Base-by-base conservation (phyloP, 2,113 vertebrate species). In the Lonchura striata region DNA sequence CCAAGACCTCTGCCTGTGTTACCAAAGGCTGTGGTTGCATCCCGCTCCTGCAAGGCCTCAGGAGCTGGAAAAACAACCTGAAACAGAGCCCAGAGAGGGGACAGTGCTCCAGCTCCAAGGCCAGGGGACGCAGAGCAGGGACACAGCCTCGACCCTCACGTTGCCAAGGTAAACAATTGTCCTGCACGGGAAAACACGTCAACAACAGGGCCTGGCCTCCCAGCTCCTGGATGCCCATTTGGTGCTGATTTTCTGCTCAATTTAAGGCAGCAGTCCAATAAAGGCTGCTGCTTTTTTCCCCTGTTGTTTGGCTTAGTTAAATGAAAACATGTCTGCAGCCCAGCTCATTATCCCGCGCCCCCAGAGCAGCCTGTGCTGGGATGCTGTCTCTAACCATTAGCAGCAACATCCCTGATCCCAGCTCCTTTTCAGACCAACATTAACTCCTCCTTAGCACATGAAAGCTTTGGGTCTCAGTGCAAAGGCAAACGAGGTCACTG, bases 161-260 rank as follows among this genome's bases (percentile, higher is more conserved):
- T 5, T 28, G 74, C 77, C 77, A 22, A 21, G 44, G 74, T 65
- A 41, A 82, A 54, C 59, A 64, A 86, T 37, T 10, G 27, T 57
- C 88, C 79, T 88, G 64, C 69, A 9, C 14, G 20, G 59, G 13
- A 28, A 84, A 77, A 39, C 47, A 74, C 1, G 0, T 3, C 27
- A 72, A 24, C 75, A 82, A 10, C 83, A 13, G 56, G 53, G 90
- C 46, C 68, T 27, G 79, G 56, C 10, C 68, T 63, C 17, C 17
- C 93, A 91, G 31, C 56, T 77, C 88, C 82, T 69, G 27, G 71
- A 57, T 78, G 82, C 76, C 82, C 87, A 66, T 90, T 95, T 82
- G 96, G 95, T 59, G 91, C 87, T 49, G 90, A 95, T 96, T 96
- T 95, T 94, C 96, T 90, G 95, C 95, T 97, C 96, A 90, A 90